These are phyloP conservation scores for Odontophorus gujanensis DNA, from an alignment of 2,113 vertebrate genomes.

Conservation along the genomic window DNA sequence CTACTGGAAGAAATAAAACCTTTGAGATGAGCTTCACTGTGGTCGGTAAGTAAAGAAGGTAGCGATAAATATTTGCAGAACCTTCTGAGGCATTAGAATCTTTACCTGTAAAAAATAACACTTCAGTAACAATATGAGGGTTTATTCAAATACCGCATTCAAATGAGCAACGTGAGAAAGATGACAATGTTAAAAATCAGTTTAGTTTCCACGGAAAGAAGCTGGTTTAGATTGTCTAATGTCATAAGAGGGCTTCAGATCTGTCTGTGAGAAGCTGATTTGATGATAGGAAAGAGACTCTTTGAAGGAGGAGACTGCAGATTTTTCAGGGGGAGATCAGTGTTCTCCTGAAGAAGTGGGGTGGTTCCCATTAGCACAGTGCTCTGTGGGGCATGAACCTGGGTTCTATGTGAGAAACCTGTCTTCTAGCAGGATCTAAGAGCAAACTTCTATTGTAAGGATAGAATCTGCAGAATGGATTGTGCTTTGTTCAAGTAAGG, in stretches of 20 bases:
- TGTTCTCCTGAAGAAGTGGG: not conserved
- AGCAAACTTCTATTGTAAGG: not conserved
- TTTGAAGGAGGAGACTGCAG: not conserved
- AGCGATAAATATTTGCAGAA: not conserved
- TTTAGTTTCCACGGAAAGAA: not conserved
- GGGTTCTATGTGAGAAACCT: not conserved
- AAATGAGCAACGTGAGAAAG: not conserved
- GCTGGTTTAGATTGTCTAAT: not conserved
- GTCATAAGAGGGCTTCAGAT: not conserved
- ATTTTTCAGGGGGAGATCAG: not conserved
- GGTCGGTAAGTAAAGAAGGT: constrained; percentile 63
- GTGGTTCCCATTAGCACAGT: not conserved
- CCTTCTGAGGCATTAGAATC: not conserved
- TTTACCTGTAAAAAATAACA: not conserved
- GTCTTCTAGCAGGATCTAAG: not conserved
- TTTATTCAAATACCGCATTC: not conserved
- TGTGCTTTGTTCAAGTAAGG: not conserved
- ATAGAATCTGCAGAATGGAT: not conserved
- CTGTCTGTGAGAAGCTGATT: not conserved
- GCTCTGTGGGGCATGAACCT: no score
- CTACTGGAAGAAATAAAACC: constrained; percentile 61
- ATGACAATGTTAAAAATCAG: not conserved
- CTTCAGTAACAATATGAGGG: not conserved
- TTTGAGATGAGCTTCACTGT: not conserved
- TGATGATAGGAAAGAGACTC: not conserved